These are phyloP conservation scores for Drosophila yooni DNA, from an alignment of 2,888 invertebrate species.

Conservation along the genomic window DNA sequence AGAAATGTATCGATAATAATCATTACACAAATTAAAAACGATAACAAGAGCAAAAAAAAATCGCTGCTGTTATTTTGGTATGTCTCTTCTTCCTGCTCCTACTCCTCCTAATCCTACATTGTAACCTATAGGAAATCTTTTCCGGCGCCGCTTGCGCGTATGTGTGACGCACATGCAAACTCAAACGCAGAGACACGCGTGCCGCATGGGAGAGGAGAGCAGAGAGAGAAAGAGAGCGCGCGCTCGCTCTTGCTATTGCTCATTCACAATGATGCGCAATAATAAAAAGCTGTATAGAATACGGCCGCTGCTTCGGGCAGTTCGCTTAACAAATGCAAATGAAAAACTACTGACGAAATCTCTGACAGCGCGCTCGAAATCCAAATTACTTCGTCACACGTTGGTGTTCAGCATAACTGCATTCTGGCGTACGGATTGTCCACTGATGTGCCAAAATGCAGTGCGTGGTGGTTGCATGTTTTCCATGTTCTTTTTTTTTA, in stretches of 20 bases:
- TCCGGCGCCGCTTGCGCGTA: constrained; percentile 46
- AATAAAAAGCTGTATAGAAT: constrained; percentile 63
- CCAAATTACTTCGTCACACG: constrained; percentile 32
- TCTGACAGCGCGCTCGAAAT: constrained; percentile 44
- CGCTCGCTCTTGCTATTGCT: constrained; percentile 53
- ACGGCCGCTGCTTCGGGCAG: constrained; percentile 27
- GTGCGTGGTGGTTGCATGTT: constrained; percentile 26
- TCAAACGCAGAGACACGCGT: constrained; percentile 13
- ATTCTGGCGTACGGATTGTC: background rate
- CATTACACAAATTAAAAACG: constrained; percentile 1
- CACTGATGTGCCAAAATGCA: constrained; percentile 3
- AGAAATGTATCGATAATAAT: background rate
- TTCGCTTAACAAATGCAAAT: constrained; percentile 49
- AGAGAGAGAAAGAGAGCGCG: constrained; percentile 13
- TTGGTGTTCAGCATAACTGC: constrained; percentile 8
- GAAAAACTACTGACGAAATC: constrained; percentile 67
- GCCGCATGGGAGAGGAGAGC: constrained; percentile 36
- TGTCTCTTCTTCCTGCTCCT: constrained; percentile 15
- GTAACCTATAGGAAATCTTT: constrained; percentile 50
- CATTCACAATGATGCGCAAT: constrained; percentile 78
- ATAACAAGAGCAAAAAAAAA: constrained; percentile 14
- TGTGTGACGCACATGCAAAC: constrained; percentile 21
- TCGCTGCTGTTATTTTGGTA: constrained; percentile 25
- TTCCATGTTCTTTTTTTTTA: constrained; percentile 53
- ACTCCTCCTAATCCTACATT: constrained; percentile 2